Evolutionary conservation across 2,113 vertebrate genomes (phyloP), one percentile per base, ranked within the genome.

Genomic region (Puffinus mauretanicus): DNA sequence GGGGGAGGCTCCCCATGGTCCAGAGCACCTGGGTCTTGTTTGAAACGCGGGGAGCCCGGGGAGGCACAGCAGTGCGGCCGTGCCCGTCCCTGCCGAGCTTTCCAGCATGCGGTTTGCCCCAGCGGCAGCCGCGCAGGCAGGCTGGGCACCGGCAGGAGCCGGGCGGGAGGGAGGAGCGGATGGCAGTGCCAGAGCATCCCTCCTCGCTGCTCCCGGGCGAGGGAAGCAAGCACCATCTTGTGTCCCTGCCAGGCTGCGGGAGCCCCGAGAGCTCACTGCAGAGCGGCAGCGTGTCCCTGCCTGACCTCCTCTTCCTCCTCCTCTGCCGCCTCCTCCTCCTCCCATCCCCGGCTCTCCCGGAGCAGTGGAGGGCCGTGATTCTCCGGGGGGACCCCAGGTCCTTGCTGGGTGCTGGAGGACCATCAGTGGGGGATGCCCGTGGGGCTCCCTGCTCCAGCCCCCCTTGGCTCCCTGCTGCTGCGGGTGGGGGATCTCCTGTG

Each of bases 221-320:
- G 77, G 73, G 91, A 83, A 84, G 78, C 81, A 86, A 94, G 90
- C 92, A 90, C 92, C 95, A 94, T 94, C 91, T 95, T 93, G 93
- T 65, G 89, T 93, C 87, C 96, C 96, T 95, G 94, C 94, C 96
- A 94, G 94, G 90, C 87, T 96, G 96, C 95, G 19, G 94, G 95
- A 96, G 84, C 91, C 94, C 86, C 73, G 24, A 81, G 69, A 96
- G 89, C 93, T 88, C 72, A 32, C 93, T 93, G 95, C 96, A 93
- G 93, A 96, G 91, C 65, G 1, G 86, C 94, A 82, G 83, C 34
- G 3, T 90, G 95, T 97, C 95, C 95, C 96, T 84, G 84, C 60
- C 92, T 97, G 96, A 96, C 96, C 94, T 92, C 82, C 47, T 69
- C 93, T n/a, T 81, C 87, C 55, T 58, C 69, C 5, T n/a, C 46